Base-by-base conservation (phyloP, 2,888 invertebrate genomes). In the Caenorhabditis japonica region DNA sequence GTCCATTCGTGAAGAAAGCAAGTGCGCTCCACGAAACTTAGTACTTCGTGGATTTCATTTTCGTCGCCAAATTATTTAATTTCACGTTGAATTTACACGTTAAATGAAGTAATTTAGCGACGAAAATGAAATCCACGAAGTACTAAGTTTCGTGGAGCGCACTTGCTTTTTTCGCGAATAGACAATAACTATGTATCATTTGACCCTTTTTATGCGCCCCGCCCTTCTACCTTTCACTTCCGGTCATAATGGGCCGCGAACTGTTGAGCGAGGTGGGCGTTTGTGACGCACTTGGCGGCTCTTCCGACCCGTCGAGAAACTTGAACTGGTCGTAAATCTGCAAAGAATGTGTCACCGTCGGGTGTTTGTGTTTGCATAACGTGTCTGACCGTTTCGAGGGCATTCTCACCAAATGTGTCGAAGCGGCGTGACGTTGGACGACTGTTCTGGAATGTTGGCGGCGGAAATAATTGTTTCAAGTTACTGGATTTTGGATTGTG, bases 321-420 rank as follows among this genome's bases (percentile, higher is more conserved):
- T 75, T 75, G 71, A 78, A 78, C 38, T 78, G 73, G 49, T 78
- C 77, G 43, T 78, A 78, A 61, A 78, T 78, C 77, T 77, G 61
- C n/a, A 47, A 39, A n/a, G 19, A 38, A 36, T 51, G 34, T 19
- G 4, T 41, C 19, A 41, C 13, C n/a, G n/a, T n/a, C n/a, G n/a
- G n/a, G 23, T 30, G 34, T 55, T 19, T 33, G 30, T 47, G n/a
- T 61, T 61, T 61, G 52, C 44, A 17, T 44, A 61, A 36, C 53
- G 51, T 61, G 47, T 53, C 46, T 55, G 27, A 77, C 77, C 58
- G 77, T 78, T 66, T 78, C 77, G 10, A 78, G 56, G 23, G 77
- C 77, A 66, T 78, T 78, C 52, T 78, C 77, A 12, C 75, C 77
- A 19, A 78, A 78, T 17, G 77, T 78, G 38, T 78, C 77, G 47